phyloP scores from a whole-genome alignment of 2,888 invertebrate species.

The Thalpophila matura region DNA sequence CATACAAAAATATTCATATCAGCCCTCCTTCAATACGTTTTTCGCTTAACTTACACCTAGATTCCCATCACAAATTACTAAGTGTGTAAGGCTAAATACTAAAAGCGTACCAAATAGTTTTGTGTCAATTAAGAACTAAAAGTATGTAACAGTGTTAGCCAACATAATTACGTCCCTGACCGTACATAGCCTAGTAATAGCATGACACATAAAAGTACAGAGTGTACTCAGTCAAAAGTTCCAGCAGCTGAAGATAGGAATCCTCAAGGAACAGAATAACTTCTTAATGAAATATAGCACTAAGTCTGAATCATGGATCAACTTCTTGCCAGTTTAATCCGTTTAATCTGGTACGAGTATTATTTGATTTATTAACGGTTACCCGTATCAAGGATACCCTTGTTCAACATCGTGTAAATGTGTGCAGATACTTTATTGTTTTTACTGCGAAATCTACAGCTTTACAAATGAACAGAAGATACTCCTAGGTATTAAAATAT shows the following conservation, averaged over 20 bases:
- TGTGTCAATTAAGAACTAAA: no score
- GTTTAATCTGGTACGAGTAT: slow-evolving; percentile 42
- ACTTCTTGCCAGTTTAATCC: slow-evolving; percentile 42
- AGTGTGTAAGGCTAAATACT: no score
- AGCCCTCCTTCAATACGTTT: no score
- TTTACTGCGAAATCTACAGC: no score
- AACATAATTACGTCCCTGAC: not conserved
- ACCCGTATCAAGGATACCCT: slow-evolving; percentile 36
- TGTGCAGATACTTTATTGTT: not conserved
- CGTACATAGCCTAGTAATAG: not conserved
- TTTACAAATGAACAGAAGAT: no score
- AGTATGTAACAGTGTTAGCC: no score
- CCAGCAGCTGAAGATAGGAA: slow-evolving; percentile 23
- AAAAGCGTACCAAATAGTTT: no score
- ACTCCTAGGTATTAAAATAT: no score
- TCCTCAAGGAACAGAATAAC: slow-evolving; percentile 35
- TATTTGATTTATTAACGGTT: slow-evolving; percentile 52
- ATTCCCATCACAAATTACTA: no score
- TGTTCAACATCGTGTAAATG: slow-evolving; percentile 30
- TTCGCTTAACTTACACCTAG: no score
- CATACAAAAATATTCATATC: no score
- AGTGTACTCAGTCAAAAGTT: slow-evolving; percentile 16
- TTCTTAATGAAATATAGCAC: slow-evolving; percentile 56
- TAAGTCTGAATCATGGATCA: slow-evolving; percentile 54
- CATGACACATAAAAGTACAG: slow-evolving; percentile 12